phyloP scores from a whole-genome alignment of 2,888 invertebrate species.

The Morpho achilles region DNA sequence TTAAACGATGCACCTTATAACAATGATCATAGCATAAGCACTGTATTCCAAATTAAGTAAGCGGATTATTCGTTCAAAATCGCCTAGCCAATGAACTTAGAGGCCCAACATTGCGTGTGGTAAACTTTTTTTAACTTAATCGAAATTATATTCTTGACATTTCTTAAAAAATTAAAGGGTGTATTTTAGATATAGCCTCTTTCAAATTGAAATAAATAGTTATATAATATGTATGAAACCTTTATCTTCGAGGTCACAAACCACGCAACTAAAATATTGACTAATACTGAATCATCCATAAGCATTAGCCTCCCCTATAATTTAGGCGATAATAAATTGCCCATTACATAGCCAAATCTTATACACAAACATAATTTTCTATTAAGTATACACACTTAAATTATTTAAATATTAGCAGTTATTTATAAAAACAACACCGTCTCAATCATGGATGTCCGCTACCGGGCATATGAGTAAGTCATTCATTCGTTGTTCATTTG shows the following conservation, averaged over 20 bases:
- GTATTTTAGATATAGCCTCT: too few species aligned
- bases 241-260: constrained; percentile 7
- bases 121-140: neutral
- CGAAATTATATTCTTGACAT: neutral
- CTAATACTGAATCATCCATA: constrained; percentile 1
- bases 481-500: too few species aligned
- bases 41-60: too few species aligned
- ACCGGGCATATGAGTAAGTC: too few species aligned
- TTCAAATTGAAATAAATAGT: neutral
- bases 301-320: constrained; percentile 6
- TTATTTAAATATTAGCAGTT: neutral
- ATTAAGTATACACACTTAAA: neutral
- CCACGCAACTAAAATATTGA: neutral
- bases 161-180: neutral
- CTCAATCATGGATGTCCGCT: too few species aligned
- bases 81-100: too few species aligned
- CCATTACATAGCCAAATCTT: neutral
- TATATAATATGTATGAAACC: neutral
- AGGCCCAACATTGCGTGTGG: too few species aligned
- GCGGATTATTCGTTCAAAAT: too few species aligned
- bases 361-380: neutral
- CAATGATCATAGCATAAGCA: neutral
- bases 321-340: neutral
- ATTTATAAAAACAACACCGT: too few species aligned
- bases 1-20: neutral